Percentiles rank a stretch among this genome's conserved stretches.
Evolutionary conservation across 92 coral and sea anemone genomes (phyloP).

Genomic region (Chrysogorgia sp.): DNA sequence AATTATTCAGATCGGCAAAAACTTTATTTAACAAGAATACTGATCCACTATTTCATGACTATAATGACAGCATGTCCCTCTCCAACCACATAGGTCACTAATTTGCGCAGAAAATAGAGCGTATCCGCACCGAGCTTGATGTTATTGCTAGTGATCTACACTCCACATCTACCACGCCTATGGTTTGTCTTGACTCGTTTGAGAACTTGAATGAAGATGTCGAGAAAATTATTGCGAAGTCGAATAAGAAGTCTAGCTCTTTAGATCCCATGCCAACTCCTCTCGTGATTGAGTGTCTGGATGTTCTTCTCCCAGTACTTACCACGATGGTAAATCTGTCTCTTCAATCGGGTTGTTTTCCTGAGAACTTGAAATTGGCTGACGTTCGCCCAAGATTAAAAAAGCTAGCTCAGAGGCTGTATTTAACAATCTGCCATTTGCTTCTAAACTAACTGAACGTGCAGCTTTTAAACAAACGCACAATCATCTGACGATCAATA

Average conservation of each 20-base stretch:
- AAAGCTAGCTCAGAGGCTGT: background rate
- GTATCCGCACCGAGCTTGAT: conserved; percentile 43
- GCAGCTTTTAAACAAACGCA: conserved; percentile 27
- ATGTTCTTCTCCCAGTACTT: conserved; percentile 36
- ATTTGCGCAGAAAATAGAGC: conserved; percentile 35
- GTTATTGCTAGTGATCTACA: conserved; percentile 20
- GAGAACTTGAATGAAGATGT: conserved; percentile 19
- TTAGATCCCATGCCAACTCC: conserved; percentile 51
- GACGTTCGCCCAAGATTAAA: conserved; percentile 26
- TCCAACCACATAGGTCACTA: conserved; percentile 57
- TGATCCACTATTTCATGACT: conserved; percentile 42
- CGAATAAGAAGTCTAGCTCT: conserved; percentile 39
- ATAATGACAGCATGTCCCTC: conserved; percentile 39
- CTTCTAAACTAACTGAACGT: conserved; percentile 31
- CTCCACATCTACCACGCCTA: background rate
- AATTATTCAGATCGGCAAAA: conserved; percentile 62
- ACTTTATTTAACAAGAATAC: conserved; percentile 45
- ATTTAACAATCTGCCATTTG: conserved; percentile 11
- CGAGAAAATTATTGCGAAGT: conserved; percentile 16
- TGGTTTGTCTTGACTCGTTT: conserved; percentile 26
- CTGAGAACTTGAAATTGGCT: conserved; percentile 38
- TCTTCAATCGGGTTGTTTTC: conserved; percentile 2
- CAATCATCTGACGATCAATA: conserved; percentile 12
- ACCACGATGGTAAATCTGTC: no score
- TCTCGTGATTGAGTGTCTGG: conserved; percentile 53